These are phyloP conservation scores for Clarias gariepinus DNA, from an alignment of 2,113 vertebrate genomes.

Conservation along the genomic window DNA sequence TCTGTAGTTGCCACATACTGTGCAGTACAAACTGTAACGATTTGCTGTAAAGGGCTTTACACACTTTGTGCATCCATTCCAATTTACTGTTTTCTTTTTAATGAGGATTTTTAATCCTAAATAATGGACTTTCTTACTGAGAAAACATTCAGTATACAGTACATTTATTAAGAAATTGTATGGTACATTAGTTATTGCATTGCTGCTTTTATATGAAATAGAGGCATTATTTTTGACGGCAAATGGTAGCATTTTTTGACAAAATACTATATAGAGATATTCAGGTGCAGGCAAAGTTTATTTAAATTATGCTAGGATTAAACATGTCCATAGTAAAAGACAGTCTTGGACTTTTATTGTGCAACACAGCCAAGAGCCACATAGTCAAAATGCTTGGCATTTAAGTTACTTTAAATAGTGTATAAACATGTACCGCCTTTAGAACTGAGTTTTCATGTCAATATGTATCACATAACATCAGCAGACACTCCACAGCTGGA, in stretches of 20 bases:
- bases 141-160: not conserved
- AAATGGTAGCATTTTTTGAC: not conserved
- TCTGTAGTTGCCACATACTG: constrained; percentile 35
- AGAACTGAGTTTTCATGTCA: constrained; percentile 35
- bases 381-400: constrained; percentile 25
- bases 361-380: not conserved
- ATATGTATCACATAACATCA: constrained; percentile 31
- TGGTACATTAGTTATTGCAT: constrained; percentile 28
- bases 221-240: constrained; percentile 6
- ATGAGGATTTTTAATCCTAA: not conserved
- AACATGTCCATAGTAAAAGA: not conserved
- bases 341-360: not conserved
- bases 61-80: constrained; percentile 1
- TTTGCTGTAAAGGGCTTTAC: constrained; percentile 12
- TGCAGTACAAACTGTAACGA: constrained; percentile 17
- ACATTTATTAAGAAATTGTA: not conserved
- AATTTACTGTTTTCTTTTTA: not conserved
- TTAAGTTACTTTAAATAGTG: constrained; percentile 31
- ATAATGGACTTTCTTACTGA: not conserved
- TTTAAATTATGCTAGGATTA: constrained; percentile 28
- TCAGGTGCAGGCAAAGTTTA: constrained; percentile 6
- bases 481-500: constrained; percentile 34
- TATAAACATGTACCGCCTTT: constrained; percentile 33
- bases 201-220: constrained; percentile 36
- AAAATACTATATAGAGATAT: not conserved